phyloP scores from a whole-genome alignment of 2,113 vertebrate genomes.

The Syngnathoides biaculeatus region DNA sequence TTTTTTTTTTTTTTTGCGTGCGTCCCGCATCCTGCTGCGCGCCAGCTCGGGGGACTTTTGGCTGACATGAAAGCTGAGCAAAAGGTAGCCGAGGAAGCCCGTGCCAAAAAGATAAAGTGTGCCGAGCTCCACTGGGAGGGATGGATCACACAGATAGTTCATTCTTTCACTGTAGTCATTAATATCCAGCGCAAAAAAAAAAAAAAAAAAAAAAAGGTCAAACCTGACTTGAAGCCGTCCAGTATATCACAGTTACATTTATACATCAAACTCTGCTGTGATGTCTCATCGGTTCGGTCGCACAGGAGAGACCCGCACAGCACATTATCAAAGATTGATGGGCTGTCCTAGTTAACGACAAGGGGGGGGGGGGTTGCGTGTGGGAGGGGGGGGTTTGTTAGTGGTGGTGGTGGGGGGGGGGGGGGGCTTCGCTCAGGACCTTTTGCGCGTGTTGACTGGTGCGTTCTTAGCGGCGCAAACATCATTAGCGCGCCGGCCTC shows the following conservation, averaged over 20 bases:
- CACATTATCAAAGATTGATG: constrained; percentile 75
- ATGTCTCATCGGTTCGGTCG: constrained; percentile 69
- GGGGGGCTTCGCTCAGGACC: constrained; percentile 23
- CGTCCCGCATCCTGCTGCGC: constrained; percentile 56
- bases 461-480: constrained; percentile 18
- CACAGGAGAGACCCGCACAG: constrained; percentile 56
- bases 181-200: constrained; percentile 57
- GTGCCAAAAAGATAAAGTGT: constrained; percentile 55
- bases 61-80: constrained; percentile 32
- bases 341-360: constrained; percentile 68
- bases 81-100: constrained; percentile 39
- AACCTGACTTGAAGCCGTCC: constrained; percentile 70
- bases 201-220: constrained; percentile 73
- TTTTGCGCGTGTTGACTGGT: constrained; percentile 27
- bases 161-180: constrained; percentile 67
- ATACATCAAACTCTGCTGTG: constrained; percentile 68
- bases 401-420: too few species aligned
- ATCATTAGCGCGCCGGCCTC: constrained; percentile 12
- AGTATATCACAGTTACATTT: constrained; percentile 74
- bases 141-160: constrained; percentile 63
- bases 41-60: constrained; percentile 44
- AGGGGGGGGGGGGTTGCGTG: background rate
- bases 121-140: constrained; percentile 55
- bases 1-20: constrained; percentile 64
- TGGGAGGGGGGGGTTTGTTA: background rate